These are phyloP conservation scores for Mellilla xanthometata DNA, from an alignment of 2,888 invertebrate genomes.

Conservation along the genomic window DNA sequence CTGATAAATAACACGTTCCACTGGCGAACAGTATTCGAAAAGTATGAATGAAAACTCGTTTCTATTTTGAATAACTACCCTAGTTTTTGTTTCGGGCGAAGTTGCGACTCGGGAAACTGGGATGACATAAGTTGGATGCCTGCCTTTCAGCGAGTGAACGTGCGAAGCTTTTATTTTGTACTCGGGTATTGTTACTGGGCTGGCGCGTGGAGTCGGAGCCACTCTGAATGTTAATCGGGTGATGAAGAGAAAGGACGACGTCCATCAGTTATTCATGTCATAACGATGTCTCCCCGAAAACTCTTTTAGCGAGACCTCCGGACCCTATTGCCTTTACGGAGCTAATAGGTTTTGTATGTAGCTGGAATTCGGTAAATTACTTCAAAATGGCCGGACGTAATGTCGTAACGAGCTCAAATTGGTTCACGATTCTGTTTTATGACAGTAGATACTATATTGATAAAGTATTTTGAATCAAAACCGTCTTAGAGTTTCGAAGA, in stretches of 20 bases:
- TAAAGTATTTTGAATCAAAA: conserved; percentile 28
- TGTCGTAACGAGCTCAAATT: background rate
- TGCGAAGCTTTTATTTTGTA: conserved; percentile 77
- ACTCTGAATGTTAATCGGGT: conserved; percentile 75
- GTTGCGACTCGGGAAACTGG: conserved; percentile 53
- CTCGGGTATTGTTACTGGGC: conserved; percentile 71
- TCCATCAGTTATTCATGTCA: conserved; percentile 74
- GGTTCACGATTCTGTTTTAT: background rate
- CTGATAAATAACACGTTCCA: conserved; percentile 39
- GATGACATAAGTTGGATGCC: conserved; percentile 60
- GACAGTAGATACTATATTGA: conserved; percentile 8
- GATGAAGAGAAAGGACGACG: conserved; percentile 58
- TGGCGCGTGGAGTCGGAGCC: conserved; percentile 59
- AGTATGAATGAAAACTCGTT: conserved; percentile 29
- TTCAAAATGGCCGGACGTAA: conserved; percentile 4
- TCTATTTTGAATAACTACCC: conserved; percentile 24
- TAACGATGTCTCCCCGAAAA: conserved; percentile 59
- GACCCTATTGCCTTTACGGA: conserved; percentile 28
- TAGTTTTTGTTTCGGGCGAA: conserved; percentile 50
- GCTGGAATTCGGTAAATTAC: conserved; percentile 12
- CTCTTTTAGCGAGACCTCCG: conserved; percentile 49
- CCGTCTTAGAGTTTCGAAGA: conserved; percentile 37
- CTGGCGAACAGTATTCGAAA: conserved; percentile 22
- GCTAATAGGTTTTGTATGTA: conserved; percentile 29
- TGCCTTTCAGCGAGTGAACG: conserved; percentile 70